phyloP scores from a whole-genome alignment of 2,888 invertebrate genomes.

The Ochropacha duplaris region DNA sequence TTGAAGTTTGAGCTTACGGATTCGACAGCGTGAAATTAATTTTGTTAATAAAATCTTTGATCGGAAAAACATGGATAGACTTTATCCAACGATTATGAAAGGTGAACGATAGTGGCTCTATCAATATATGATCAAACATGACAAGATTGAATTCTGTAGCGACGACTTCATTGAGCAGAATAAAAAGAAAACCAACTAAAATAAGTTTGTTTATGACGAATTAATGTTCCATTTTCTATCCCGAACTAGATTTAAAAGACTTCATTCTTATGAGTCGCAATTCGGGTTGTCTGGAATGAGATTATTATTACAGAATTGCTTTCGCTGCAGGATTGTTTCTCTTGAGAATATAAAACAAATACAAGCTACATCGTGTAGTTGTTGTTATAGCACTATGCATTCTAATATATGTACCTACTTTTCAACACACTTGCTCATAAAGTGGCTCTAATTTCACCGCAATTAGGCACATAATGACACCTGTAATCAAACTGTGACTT shows the following conservation, averaged over 20 bases:
- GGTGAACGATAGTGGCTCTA: neutral
- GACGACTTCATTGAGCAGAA: neutral
- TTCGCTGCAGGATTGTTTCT: constrained; percentile 4
- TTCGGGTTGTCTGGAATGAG: constrained; percentile 4
- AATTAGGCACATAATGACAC: too few species aligned
- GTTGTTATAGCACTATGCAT: too few species aligned
- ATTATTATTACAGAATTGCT: constrained; percentile 5
- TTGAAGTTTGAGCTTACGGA: constrained; percentile 42
- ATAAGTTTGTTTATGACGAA: neutral
- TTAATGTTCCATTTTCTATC: neutral
- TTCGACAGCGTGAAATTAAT: constrained; percentile 40
- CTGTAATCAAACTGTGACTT: too few species aligned
- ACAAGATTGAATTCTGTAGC: neutral
- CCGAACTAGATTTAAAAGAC: neutral
- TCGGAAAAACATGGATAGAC: constrained; percentile 18
- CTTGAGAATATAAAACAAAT: neutral
- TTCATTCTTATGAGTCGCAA: constrained; percentile 2
- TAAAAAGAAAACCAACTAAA: neutral
- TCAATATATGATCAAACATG: neutral
- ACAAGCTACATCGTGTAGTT: too few species aligned
- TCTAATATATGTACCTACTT: too few species aligned
- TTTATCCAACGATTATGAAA: constrained; percentile 3
- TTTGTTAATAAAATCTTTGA: constrained; percentile 38
- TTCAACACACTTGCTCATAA: too few species aligned
- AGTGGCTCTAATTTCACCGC: too few species aligned